Conservation (phyloP, 1,140 invertebrate genomes). For the Philopotamus ludificatus region DNA sequence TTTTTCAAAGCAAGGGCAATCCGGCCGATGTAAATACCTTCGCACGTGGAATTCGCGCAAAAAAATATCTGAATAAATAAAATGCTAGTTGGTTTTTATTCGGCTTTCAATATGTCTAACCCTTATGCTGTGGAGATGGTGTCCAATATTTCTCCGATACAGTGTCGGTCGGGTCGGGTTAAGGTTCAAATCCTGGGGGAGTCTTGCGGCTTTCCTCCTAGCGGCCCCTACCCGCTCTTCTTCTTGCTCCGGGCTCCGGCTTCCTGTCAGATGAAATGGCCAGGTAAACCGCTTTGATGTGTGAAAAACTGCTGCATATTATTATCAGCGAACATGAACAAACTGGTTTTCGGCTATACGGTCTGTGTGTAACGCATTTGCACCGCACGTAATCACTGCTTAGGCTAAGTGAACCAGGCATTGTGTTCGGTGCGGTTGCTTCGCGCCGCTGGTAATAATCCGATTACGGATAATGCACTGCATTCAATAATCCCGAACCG, state of each 20-base stretch:
- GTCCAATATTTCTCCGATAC: constrained; percentile 29
- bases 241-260: background rate
- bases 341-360: too few species aligned
- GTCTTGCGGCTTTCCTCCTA: constrained; percentile 19
- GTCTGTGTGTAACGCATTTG: too few species aligned
- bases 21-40: background rate
- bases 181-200: constrained; percentile 24
- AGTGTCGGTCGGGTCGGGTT: constrained; percentile 23
- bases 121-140: background rate
- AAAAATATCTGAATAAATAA: constrained; percentile 6
- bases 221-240: background rate
- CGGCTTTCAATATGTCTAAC: constrained; percentile 23
- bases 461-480: too few species aligned
- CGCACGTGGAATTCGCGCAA: background rate
- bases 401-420: too few species aligned
- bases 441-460: too few species aligned
- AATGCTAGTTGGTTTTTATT: constrained; percentile 12
- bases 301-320: too few species aligned
- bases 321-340: too few species aligned
- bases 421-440: too few species aligned
- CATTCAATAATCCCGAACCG: background rate
- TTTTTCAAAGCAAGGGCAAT: background rate
- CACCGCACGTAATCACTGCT: too few species aligned
- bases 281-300: background rate
- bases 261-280: background rate